Percentiles rank a stretch among this genome's conserved stretches.
Conservation (phyloP, 1,140 invertebrate genomes). For the Aphelenchoides avenae region DNA sequence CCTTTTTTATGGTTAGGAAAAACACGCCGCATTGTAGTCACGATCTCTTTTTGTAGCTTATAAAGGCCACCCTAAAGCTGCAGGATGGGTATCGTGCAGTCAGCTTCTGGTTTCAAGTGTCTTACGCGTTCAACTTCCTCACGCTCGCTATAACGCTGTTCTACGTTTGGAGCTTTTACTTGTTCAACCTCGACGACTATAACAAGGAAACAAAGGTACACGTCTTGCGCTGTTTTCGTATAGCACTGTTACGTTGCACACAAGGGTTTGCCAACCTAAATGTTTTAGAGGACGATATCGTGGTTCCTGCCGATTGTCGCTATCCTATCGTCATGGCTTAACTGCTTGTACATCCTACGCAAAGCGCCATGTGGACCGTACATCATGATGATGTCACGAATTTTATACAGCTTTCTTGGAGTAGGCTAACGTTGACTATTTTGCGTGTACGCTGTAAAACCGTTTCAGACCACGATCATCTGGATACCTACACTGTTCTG, state of each 20-base stretch:
- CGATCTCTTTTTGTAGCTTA: conserved; percentile 27
- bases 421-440: conserved; percentile 4
- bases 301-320: conserved; percentile 49
- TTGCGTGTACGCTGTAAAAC: neutral
- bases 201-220: conserved; percentile 33
- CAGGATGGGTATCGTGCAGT: conserved; percentile 18
- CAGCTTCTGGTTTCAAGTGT: conserved; percentile 41
- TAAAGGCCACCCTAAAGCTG: conserved; percentile 43
- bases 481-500: conserved; percentile 45
- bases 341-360: conserved; percentile 46
- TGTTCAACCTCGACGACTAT: conserved; percentile 46
- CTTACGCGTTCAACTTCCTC: conserved; percentile 35
- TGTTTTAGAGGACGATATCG: conserved; percentile 31
- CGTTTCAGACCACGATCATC: conserved; percentile 42
- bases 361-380: conserved; percentile 44
- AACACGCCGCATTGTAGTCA: neutral
- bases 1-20: conserved; percentile 40
- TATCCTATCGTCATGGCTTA: conserved; percentile 45
- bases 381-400: conserved; percentile 45
- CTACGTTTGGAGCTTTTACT: conserved; percentile 35
- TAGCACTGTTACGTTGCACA: too few species aligned
- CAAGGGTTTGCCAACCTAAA: too few species aligned
- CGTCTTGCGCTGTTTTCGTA: neutral
- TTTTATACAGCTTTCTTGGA: conserved; percentile 35
- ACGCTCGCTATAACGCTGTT: conserved; percentile 43